Evolutionary conservation across 2,888 invertebrate species (phyloP), one percentile per base, ranked within the genome.

Genomic region (Tipula confusa): DNA sequence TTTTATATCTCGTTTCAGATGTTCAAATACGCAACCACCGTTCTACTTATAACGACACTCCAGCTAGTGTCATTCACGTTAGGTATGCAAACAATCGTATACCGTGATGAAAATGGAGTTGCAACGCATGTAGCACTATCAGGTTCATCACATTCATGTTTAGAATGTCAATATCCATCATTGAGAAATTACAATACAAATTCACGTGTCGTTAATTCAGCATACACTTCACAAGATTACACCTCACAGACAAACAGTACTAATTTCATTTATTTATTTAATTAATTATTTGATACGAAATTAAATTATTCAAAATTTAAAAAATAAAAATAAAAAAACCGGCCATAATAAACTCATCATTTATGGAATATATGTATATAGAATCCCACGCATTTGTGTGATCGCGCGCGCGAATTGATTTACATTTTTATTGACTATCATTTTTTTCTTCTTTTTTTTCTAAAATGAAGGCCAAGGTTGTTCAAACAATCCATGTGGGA

Each of bases 401-500:
- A n/a, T n/a, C n/a, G n/a, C n/a, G 64, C 64, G 24, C 24, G 2
- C 9, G 64, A 0, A 24, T 24, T 24, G 9, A 64, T 64, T 64
- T 64, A 64, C 64, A 64, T 24, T 64, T 64, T 64, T 64, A 64
- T 81, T 81, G 29, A 31, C 13, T 81, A 29, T 29, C n/a, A 5
- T n/a, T 29, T 80, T 79, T 79, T 29, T 5, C 29, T 80, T 80
- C 4, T 80, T 80, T 7, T 15, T 80, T 29, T 81, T n/a, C 6
- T 6, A 36, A 33, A 33, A 31, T 31, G 18, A 79, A 84, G 85
- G 85, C 36, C 85, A 86, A 84, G 91, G 91, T 0, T 93, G 93
- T 86, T 91, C 92, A 0, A 91, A 92, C 0, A 91, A 89, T 87
- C 93, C 93, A 0, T 94, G 94, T 86, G 94, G 94, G 1, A 91